A percentile compares a stretch with the other conserved stretches of the same genome.
Evolutionary conservation across 2,888 invertebrate genomes (phyloP).

Genomic region (Argyresthia albistria): DNA sequence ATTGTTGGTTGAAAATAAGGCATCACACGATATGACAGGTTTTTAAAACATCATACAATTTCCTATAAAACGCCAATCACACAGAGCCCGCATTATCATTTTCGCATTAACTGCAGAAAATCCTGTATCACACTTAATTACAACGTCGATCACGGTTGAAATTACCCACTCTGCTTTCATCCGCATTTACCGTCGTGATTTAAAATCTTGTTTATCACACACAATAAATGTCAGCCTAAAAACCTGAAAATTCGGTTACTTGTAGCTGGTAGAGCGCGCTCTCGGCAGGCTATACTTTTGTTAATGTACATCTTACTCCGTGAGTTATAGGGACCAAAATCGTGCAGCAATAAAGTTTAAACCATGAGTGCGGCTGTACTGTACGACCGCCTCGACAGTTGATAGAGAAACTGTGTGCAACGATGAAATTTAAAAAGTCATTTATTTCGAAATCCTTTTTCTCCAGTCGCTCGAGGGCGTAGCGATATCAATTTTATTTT

Average conservation of each 20-base stretch:
- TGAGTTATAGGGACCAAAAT: neutral
- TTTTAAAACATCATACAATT: too few relatives aligned
- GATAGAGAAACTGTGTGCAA: constrained; percentile 72
- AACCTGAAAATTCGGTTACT: constrained; percentile 10
- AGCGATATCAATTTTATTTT: constrained; percentile 70
- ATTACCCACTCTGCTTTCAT: constrained; percentile 4
- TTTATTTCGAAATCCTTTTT: constrained; percentile 72
- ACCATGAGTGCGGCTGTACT: constrained; percentile 58
- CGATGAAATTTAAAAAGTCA: constrained; percentile 73
- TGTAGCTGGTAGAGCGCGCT: neutral
- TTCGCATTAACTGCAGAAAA: too few relatives aligned
- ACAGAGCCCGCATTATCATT: too few relatives aligned
- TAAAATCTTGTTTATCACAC: constrained; percentile 54
- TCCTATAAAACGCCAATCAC: too few relatives aligned
- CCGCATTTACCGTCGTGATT: constrained; percentile 40
- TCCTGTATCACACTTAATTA: too few relatives aligned
- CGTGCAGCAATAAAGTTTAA: neutral
- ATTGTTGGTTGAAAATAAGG: too few relatives aligned
- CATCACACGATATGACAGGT: too few relatives aligned
- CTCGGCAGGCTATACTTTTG: neutral
- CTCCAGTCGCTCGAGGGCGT: constrained; percentile 60
- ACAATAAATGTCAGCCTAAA: constrained; percentile 1
- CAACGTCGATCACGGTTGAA: too few relatives aligned
- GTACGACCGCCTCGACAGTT: constrained; percentile 63
- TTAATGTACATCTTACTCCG: neutral